Evolutionary conservation across 2,888 invertebrate species (phyloP), one percentile per base, ranked within the genome.

Genomic region (Harpalus rubripes): DNA sequence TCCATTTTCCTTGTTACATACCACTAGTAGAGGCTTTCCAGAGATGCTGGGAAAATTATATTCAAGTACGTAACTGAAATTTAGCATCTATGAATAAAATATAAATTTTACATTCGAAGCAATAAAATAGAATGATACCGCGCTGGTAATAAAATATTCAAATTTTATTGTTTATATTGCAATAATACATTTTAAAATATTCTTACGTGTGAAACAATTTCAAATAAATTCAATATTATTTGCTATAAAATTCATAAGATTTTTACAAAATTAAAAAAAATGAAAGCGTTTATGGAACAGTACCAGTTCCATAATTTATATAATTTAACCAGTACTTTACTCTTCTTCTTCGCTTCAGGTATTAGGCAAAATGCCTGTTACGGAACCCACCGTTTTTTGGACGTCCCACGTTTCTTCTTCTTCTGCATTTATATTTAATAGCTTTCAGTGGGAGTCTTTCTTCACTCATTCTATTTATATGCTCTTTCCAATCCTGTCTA

Each of bases 71-170:
- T 68, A 39, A 39, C 32, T 68, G 39, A 68, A 68, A 68, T 68
- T 68, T 68, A 22, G 32, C 26, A 68, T 15, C n/a, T 68, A 15
- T 68, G 68, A 68, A 68, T 68, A 68, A 32, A 15, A 68, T 39
- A 39, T 4, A n/a, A 32, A 39, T 32, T 39, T 68, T 68, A 68
- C 15, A 39, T 8, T 26, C 15, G 16, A 59, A 3, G 59, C 16
- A 32, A 32, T 32, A 68, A 68, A 68, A 32, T 10, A 52, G 44
- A 52, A 44, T 44, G 10, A n/a, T 32, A 7, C 4, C 32, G 32
- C 7, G 18, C n/a, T 22, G 7, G 10, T 22, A 61, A 61, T 61
- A 61, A 61, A 63, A 15, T 10, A 56, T 32, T 32, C 44, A 52
- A 52, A 52, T 12, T 52, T 10, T 52, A 52, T 52, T 52, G 44